Conservation (phyloP, 2,888 invertebrate genomes). For the Acanthoscelides obtectus region DNA sequence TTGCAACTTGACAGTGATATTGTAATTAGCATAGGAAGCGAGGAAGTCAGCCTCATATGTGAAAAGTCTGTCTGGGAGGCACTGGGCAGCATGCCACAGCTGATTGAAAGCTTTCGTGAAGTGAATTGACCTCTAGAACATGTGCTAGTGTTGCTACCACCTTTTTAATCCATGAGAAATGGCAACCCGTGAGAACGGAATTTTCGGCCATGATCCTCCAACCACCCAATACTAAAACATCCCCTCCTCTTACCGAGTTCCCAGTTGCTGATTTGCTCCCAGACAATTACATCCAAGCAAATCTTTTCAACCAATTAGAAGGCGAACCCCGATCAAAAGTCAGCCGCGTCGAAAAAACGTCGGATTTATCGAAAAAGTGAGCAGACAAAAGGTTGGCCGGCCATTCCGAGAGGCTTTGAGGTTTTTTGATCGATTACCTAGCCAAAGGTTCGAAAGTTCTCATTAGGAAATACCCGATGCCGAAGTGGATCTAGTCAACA, state of each 20-base stretch:
- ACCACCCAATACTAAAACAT: background rate
- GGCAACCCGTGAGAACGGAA: background rate
- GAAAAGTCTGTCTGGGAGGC: no score
- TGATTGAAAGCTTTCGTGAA: no score
- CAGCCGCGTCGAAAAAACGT: background rate
- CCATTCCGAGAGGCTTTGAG: background rate
- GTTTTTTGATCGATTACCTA: constrained; percentile 5
- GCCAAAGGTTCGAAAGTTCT: constrained; percentile 21
- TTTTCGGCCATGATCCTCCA: background rate
- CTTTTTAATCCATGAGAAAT: no score
- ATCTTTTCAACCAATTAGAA: background rate
- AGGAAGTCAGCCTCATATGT: no score
- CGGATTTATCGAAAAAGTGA: background rate
- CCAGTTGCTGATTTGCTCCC: background rate
- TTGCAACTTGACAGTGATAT: no score
- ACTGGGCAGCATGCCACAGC: no score
- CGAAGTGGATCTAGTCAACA: constrained; percentile 23
- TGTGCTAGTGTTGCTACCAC: no score
- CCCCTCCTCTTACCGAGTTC: background rate
- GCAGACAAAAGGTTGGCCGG: background rate
- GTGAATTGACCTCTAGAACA: no score
- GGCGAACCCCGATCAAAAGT: background rate
- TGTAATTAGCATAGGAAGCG: no score
- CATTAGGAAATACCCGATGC: constrained; percentile 31
- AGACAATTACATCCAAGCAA: background rate